Percentiles rank a stretch among this genome's conserved stretches.
Evolutionary conservation across 2,113 vertebrate species (phyloP).

Genomic region (Chaenocephalus aceratus): DNA sequence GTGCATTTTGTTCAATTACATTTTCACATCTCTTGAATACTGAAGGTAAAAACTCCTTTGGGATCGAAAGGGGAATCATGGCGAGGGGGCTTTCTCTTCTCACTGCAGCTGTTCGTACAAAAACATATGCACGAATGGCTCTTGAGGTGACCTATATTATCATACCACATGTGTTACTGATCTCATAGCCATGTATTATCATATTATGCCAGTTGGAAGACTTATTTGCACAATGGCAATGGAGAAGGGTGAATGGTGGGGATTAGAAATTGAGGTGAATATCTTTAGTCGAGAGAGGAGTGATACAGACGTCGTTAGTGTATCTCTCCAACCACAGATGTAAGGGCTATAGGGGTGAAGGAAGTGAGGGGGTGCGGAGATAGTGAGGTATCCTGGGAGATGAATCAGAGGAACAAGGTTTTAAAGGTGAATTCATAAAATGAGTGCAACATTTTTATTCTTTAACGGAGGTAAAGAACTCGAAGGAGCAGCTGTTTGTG

Average conservation of each 20-base stretch:
- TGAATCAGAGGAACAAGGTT: constrained; percentile 13
- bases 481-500: constrained; percentile 46
- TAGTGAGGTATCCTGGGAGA: constrained; percentile 6
- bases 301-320: not conserved
- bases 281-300: not conserved
- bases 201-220: not conserved
- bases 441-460: constrained; percentile 20
- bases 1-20: too few species aligned
- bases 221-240: not conserved
- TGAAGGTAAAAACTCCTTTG: not conserved
- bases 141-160: not conserved
- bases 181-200: constrained; percentile 20
- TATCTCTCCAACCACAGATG: not conserved
- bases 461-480: not conserved
- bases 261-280: constrained; percentile 8
- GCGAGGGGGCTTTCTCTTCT: not conserved
- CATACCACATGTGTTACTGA: constrained; percentile 10
- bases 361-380: not conserved
- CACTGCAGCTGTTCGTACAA: not conserved
- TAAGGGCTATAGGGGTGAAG: not conserved
- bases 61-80: not conserved
- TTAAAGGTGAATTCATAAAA: constrained; percentile 3
- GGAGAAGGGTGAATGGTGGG: constrained; percentile 16
- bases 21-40: not conserved
- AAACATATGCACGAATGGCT: not conserved